These are phyloP conservation scores for Aphis gossypii DNA, from an alignment of 1,140 invertebrate species.

Conservation along the genomic window DNA sequence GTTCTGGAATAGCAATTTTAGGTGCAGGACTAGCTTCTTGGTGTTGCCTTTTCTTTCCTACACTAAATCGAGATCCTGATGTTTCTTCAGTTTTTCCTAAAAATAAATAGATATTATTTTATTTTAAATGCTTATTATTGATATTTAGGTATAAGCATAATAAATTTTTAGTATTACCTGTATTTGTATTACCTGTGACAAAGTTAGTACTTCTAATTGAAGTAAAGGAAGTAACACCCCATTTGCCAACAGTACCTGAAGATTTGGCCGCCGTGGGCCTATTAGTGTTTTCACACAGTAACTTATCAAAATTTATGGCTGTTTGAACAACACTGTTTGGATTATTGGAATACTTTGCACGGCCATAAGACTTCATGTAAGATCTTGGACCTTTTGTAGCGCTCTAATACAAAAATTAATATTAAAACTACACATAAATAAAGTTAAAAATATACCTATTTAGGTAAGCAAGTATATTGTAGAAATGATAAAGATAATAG, in stretches of 20 bases:
- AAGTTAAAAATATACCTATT: background rate
- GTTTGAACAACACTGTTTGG: conserved; percentile 62
- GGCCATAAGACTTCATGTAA: conserved; percentile 59
- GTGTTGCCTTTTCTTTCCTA: conserved; percentile 58
- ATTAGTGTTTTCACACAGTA: conserved; percentile 87
- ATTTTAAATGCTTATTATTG: background rate
- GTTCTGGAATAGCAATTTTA: conserved; percentile 52
- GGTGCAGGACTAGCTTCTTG: conserved; percentile 49
- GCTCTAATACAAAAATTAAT: conserved; percentile 37
- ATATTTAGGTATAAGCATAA: background rate
- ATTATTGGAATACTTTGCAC: conserved; percentile 60
- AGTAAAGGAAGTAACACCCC: conserved; percentile 92
- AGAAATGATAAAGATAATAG: background rate
- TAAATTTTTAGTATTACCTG: conserved; percentile 33
- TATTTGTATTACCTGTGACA: conserved; percentile 57
- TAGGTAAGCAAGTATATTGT: background rate
- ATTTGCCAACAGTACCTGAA: conserved; percentile 88
- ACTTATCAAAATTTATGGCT: conserved; percentile 77
- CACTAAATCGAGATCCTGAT: conserved; percentile 57
- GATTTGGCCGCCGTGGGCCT: conserved; percentile 86
- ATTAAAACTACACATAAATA: background rate
- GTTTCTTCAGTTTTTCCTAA: conserved; percentile 55
- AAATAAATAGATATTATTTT: background rate
- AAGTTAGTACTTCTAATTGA: conserved; percentile 80
- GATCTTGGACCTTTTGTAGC: conserved; percentile 53